Conservation (phyloP, 1,140 invertebrate species). For the Antheraea pernyi region DNA sequence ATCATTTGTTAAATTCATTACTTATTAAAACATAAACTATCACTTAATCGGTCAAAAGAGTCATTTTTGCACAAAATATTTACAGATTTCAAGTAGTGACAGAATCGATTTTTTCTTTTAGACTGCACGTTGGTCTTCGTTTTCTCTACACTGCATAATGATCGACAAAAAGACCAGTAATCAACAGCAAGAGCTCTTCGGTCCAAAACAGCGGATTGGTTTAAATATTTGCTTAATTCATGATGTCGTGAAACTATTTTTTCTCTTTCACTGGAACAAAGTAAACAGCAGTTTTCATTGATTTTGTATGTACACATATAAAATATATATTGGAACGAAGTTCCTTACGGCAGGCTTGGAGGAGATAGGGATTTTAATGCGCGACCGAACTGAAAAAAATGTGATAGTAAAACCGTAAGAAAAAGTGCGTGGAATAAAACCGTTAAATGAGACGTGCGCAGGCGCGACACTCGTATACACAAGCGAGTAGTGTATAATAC, state of each 20-base stretch:
- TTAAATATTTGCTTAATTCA: slow-evolving; percentile 52
- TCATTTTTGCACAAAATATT: slow-evolving; percentile 67
- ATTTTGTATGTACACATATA: no score
- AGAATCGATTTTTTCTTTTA: slow-evolving; percentile 81
- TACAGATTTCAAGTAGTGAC: slow-evolving; percentile 80
- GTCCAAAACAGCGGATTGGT: slow-evolving; percentile 52
- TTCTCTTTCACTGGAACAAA: slow-evolving; percentile 55
- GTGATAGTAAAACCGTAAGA: no score
- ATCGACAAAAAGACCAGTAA: slow-evolving; percentile 79
- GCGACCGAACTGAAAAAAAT: no score
- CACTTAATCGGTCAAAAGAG: slow-evolving; percentile 58
- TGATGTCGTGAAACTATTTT: slow-evolving; percentile 47
- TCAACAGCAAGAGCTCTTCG: slow-evolving; percentile 70
- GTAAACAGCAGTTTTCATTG: slow-evolving; percentile 12
- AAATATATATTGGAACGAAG: no score
- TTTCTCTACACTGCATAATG: slow-evolving; percentile 80
- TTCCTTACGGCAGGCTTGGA: no score
- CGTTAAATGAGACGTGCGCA: no score
- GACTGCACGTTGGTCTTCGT: slow-evolving; percentile 67
- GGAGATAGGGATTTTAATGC: no score
- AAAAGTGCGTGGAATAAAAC: no score
- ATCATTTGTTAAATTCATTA: slow-evolving; percentile 3
- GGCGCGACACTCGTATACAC: no score
- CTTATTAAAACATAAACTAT: slow-evolving; percentile 44
- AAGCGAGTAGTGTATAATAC: no score